Evolutionary conservation across 2,888 invertebrate species (phyloP), one percentile per base, ranked within the genome.

Genomic region (Rhamphomyia laevipes): DNA sequence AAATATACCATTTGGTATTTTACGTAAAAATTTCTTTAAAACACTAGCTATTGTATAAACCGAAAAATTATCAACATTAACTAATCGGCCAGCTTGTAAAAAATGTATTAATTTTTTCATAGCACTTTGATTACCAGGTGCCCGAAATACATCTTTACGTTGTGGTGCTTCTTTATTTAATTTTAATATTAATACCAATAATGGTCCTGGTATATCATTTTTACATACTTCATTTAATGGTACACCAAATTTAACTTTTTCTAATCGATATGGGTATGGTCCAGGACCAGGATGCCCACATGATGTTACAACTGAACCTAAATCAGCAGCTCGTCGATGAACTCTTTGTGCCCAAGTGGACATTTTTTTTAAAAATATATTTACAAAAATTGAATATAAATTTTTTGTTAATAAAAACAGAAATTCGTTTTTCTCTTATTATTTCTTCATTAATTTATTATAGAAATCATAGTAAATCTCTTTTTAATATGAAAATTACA

Each of bases 21-120:
- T 95, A 56, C 96, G 76, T 49, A 97, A 78, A 74, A 97, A 97
- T 74, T 95, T 96, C 76, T 97, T 97, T 55, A 97, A 77, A 52
- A 97, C 96, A 71, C 95, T 95, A 51, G 97, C 96, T 63, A 97
- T 93, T 23, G 97, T 97, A 72, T 96, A 95, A 54, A 96, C 93
- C 55, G 91, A 92, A 71, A 91, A 94, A 70, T 93, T 92, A 67
- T 91, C 91, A 64, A 92, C 89, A 72, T 92, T 92, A 51, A 92
- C 89, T 57, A 92, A 74, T 47, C 91, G 78, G 38, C 92, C 92
- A 52, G 87, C 84, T 71, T 91, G 90, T 57, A 92, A 76, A 68
- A 92, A 92, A 65, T 91, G 91, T 60, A 89, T 88, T 37, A 92
- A 76, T 67, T 91, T 91, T 69, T 92, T 92, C 89, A 91, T 91